Evolutionary conservation across 2,797 vertebrate genomes (phyloP), one percentile per base, ranked within the genome.

Genomic region (Chloroceryle inda): DNA sequence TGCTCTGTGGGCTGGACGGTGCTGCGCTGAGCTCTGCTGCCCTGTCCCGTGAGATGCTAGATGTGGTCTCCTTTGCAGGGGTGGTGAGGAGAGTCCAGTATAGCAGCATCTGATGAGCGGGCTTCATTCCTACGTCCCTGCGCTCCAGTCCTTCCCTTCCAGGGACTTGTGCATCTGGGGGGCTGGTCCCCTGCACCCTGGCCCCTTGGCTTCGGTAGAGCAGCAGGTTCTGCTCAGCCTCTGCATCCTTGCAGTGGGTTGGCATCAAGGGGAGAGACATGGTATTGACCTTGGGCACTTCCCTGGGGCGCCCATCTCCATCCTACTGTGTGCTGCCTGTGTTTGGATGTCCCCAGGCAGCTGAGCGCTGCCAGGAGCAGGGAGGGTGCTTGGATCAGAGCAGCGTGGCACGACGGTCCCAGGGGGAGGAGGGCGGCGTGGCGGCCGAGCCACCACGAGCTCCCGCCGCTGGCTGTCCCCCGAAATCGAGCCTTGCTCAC

Each of bases 311-410:
- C 50, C 13, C 11, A 12, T 17, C 42, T 71, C 49, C 49, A 10
- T 42, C 49, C 14, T 40, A 5, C 61, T 2, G 0, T 4, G 38
- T 8, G 31, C 62, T n/a, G 9, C n/a, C 38, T 3, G 24, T 21
- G 44, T 13, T 29, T 6, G 11, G 33, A 35, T 23, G 47, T 20
- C 31, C 15, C 40, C 56, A 4, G 26, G 55, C 62, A 31, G 69
- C 53, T 1, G 3, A 21, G 49, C 1, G 15, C 22, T 0, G 20
- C 21, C 9, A 13, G 67, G 55, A 73, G n/a, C 0, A 0, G 35
- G 85, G 40, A 40, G 47, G 27, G 35, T 26, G 37, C n/a, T 69
- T 0, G 11, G 20, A 31, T 53, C 29, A 9, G 73, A 33, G 42
- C 2, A 18, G 17, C 24, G 3, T 2, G 21, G 17, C 33, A 4